A percentile compares a stretch with the other conserved stretches of the same genome.
These are phyloP conservation scores for Ceyx cyanopectus DNA, from an alignment of 2,113 vertebrate genomes.

Conservation along the genomic window DNA sequence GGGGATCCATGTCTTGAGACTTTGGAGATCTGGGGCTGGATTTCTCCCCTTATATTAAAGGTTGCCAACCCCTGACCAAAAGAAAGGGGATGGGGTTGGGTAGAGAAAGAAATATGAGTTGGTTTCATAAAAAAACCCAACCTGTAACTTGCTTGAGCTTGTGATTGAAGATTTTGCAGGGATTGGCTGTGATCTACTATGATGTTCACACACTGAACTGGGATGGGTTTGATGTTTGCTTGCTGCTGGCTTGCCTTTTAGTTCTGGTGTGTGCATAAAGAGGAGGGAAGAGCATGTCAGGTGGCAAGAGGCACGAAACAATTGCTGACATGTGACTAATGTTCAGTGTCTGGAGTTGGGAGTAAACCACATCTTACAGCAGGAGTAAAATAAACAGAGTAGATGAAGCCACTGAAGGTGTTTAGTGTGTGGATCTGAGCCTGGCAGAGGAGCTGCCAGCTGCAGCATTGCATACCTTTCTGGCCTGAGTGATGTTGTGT, in stretches of 20 bases:
- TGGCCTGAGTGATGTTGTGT: neutral
- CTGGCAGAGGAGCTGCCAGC: neutral
- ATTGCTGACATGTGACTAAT: neutral
- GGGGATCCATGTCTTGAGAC: neutral
- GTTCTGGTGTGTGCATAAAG: neutral
- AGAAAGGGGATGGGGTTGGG: neutral
- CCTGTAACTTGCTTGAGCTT: neutral
- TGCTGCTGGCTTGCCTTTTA: neutral
- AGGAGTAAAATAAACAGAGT: neutral
- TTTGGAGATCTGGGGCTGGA: neutral
- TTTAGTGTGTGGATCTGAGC: neutral
- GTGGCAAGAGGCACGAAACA: neutral
- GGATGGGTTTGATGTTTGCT: neutral
- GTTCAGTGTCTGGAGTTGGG: neutral
- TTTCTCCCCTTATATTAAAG: neutral
- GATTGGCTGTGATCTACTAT: neutral
- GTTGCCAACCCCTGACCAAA: neutral
- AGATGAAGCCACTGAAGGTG: neutral
- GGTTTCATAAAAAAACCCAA: neutral
- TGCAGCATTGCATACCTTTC: neutral
- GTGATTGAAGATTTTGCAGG: neutral
- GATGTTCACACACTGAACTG: neutral
- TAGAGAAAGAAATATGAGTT: neutral
- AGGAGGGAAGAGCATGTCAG: neutral
- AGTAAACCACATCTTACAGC: neutral